Evolutionary conservation across 2,797 vertebrate species (phyloP).

Genomic region (Xenopus petersii): DNA sequence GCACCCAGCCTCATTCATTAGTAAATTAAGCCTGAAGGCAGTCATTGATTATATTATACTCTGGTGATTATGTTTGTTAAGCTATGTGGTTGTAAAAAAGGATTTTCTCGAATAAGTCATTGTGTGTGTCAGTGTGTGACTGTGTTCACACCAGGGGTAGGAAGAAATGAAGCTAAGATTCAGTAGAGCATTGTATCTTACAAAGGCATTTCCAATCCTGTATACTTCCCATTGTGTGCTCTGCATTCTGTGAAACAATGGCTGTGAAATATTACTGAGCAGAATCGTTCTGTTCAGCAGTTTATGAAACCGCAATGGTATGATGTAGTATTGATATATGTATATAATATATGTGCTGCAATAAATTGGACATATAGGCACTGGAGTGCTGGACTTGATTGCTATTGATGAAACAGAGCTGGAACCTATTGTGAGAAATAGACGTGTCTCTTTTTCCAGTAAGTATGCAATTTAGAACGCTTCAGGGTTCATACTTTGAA

Average conservation of each 20-base stretch:
- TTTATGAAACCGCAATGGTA: slow-evolving; percentile 28
- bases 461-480: not conserved
- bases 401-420: slow-evolving; percentile 39
- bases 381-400: slow-evolving; percentile 34
- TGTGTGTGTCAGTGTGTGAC: not conserved
- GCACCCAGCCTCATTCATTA: no score
- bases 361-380: slow-evolving; percentile 41
- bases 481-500: not conserved
- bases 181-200: not conserved
- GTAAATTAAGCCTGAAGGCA: not conserved
- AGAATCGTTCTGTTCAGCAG: slow-evolving; percentile 19
- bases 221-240: not conserved
- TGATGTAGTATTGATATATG: slow-evolving; percentile 35
- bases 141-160: not conserved
- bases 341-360: slow-evolving; percentile 38
- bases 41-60: not conserved
- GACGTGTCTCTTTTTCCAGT: slow-evolving; percentile 21
- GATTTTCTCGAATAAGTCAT: not conserved
- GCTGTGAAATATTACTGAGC: not conserved
- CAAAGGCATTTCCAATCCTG: not conserved
- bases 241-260: no score
- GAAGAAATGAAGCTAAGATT: no score
- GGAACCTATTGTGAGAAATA: slow-evolving; percentile 30
- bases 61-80: not conserved
- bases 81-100: not conserved